Base-by-base conservation (phyloP, 2,797 vertebrate species). In the Arremon brunneinucha region DNA sequence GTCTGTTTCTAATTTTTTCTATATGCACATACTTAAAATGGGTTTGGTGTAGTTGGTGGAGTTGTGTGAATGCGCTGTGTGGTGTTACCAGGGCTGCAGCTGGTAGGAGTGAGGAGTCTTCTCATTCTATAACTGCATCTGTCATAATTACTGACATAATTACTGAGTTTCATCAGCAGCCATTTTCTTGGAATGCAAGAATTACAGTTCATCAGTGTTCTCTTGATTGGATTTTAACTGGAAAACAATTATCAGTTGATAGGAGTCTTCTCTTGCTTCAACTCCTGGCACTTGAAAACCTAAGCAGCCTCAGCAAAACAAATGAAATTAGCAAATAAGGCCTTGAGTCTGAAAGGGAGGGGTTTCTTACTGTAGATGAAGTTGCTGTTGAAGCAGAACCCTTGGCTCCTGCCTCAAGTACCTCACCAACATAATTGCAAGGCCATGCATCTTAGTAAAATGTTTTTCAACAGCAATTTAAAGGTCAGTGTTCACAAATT, bases 21-120 rank as follows among this genome's bases (percentile, higher is more conserved):
- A 0, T 41, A 6, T 5, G 41, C 21, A n/a, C 0, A 0, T 24
- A 22, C 35, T 55, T 72, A 26, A 20, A 56, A 34, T 20, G 16
- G 53, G 37, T 43, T 60, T 22, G 21, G 43, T 39, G 43, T 32
- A 10, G 5, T 12, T 12, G 79, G 17, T 47, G 1, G 15, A 27
- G 15, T 21, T 0, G 39, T 26, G 81, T 37, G 69, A 65, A 12
- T 16, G 37, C 0, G 0, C 6, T 28, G 13, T 3, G 27, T 35
- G 55, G 35, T 22, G 2, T 24, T 72, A 7, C 57, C 63, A 12
- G 52, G 57, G 6, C 53, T 64, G 28, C 28, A 72, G 74, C 65
- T 65, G 35, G 46, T 41, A 0, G 3, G 55, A 44, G 24, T 5
- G 37, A 67, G 30, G 13, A 12, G 24, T 37, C 43, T 21, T 37